A percentile compares a stretch with the other conserved stretches of the same genome.
Conservation (phyloP, 2,888 invertebrate genomes). For the Trypoxylon attenuatum region DNA sequence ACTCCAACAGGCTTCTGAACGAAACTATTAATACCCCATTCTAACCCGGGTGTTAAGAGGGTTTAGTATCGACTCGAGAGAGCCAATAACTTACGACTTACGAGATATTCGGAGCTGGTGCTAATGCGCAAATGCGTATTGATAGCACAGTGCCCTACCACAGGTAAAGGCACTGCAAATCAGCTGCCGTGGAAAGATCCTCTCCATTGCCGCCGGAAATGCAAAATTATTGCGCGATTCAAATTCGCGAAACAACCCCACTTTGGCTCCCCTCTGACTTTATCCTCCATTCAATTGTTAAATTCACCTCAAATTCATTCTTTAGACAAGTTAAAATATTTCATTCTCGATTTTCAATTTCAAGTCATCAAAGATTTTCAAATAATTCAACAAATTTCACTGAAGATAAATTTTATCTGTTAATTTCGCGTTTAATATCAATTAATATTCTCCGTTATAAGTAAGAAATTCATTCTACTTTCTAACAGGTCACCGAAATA, state of each 20-base stretch:
- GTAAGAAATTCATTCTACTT: too few relatives aligned
- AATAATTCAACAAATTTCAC: too few relatives aligned
- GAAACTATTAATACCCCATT: slow-evolving; percentile 37
- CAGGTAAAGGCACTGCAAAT: background rate
- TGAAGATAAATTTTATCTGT: too few relatives aligned
- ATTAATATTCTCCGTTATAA: too few relatives aligned
- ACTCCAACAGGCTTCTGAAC: slow-evolving; percentile 9
- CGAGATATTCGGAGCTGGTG: slow-evolving; percentile 11
- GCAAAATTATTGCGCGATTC: slow-evolving; percentile 11
- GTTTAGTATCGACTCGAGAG: slow-evolving; percentile 27
- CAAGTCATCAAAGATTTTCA: too few relatives aligned
- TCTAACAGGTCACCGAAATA: too few relatives aligned
- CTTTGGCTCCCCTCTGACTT: too few relatives aligned
- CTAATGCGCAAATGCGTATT: slow-evolving; percentile 42
- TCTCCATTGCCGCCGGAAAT: slow-evolving; percentile 2
- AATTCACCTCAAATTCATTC: too few relatives aligned
- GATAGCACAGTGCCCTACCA: slow-evolving; percentile 26
- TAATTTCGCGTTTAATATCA: too few relatives aligned
- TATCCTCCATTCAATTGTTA: too few relatives aligned
- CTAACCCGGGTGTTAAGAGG: slow-evolving; percentile 16
- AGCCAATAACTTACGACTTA: slow-evolving; percentile 34
- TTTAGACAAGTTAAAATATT: too few relatives aligned
- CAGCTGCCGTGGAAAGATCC: slow-evolving; percentile 12
- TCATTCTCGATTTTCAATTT: too few relatives aligned
- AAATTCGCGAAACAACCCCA: background rate